Evolutionary conservation across 2,113 vertebrate genomes (phyloP).

Genomic region (Heteronetta atricapilla): DNA sequence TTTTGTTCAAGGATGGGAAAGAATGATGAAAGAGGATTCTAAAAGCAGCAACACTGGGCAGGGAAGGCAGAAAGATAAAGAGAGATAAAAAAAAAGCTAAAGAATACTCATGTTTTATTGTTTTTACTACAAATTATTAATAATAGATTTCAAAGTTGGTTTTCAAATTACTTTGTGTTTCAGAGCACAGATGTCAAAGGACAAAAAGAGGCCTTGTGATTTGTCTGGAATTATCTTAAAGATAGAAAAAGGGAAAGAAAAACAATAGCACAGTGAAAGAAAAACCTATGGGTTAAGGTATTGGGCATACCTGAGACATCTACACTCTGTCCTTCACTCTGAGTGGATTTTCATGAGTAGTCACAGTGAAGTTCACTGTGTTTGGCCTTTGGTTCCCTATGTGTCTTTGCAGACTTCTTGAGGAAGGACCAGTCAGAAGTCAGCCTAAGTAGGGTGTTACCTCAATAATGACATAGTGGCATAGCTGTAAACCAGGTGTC

Average conservation of each 20-base stretch:
- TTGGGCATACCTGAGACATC: neutral
- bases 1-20: neutral
- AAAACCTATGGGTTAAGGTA: neutral
- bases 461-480: neutral
- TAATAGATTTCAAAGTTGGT: neutral
- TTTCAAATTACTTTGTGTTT: neutral
- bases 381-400: neutral
- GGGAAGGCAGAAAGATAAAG: neutral
- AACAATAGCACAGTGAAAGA: neutral
- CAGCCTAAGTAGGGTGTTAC: neutral
- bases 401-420: neutral
- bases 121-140: neutral
- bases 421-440: neutral
- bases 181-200: neutral
- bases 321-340: neutral
- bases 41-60: neutral
- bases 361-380: neutral
- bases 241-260: neutral
- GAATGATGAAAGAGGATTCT: neutral
- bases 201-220: neutral
- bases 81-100: neutral
- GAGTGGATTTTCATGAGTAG: neutral
- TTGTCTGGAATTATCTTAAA: neutral
- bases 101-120: neutral
- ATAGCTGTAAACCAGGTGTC: neutral